phyloP scores from a whole-genome alignment of 2,888 invertebrate species.

The Melieria omissa region DNA sequence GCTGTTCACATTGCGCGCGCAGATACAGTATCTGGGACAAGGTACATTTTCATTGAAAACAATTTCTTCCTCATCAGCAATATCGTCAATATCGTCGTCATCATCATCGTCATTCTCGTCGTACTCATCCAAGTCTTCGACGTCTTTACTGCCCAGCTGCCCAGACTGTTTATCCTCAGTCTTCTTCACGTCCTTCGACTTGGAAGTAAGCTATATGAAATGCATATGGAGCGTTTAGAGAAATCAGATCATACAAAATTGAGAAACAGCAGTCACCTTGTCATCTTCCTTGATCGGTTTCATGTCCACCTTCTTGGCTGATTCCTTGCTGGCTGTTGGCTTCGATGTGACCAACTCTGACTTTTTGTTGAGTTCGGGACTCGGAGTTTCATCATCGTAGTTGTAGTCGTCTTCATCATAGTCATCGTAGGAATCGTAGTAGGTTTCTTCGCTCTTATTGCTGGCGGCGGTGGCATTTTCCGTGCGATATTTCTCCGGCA shows the following conservation, averaged over 20 bases:
- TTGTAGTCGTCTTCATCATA: slow-evolving; percentile 57
- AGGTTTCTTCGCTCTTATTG: slow-evolving; percentile 48
- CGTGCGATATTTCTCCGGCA: slow-evolving; percentile 52
- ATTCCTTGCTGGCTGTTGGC: slow-evolving; percentile 40
- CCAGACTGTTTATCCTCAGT: slow-evolving; percentile 5
- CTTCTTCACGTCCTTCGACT: slow-evolving; percentile 16
- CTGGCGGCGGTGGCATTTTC: slow-evolving; percentile 46
- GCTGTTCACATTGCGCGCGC: slow-evolving; percentile 71
- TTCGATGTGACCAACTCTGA: slow-evolving; percentile 43
- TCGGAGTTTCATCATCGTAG: slow-evolving; percentile 49
- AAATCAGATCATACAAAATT: background rate
- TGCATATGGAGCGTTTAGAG: background rate
- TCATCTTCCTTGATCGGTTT: slow-evolving; percentile 53
- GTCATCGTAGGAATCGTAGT: slow-evolving; percentile 55
- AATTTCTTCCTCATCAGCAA: slow-evolving; percentile 61
- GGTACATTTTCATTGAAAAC: slow-evolving; percentile 66
- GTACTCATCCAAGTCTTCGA: slow-evolving; percentile 51
- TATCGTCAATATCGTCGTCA: slow-evolving; percentile 56
- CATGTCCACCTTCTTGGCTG: slow-evolving; percentile 49
- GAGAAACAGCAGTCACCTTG: slow-evolving; percentile 43
- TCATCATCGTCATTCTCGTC: slow-evolving; percentile 55
- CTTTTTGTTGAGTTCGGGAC: slow-evolving; percentile 47
- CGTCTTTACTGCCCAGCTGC: slow-evolving; percentile 14
- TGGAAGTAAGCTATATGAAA: slow-evolving; percentile 11
- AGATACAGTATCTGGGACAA: slow-evolving; percentile 75